A percentile compares a stretch with the other conserved stretches of the same genome.
Evolutionary conservation across 2,113 vertebrate genomes (phyloP).

Genomic region (Opisthocomus hoazin): DNA sequence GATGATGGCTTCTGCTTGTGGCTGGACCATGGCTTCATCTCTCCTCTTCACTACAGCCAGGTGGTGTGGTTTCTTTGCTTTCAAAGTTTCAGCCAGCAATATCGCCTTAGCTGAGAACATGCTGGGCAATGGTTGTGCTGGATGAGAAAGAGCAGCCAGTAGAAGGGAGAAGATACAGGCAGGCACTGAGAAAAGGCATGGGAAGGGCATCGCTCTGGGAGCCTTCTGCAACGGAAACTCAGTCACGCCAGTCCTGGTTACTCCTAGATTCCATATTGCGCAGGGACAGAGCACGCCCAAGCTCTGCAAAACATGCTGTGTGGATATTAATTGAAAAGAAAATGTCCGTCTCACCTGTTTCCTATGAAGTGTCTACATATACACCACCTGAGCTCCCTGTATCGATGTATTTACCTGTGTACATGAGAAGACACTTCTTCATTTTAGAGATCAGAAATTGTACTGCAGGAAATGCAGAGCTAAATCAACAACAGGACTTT

Average conservation of each 20-base stretch:
- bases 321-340: neutral
- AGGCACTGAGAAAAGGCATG: rapidly evolving
- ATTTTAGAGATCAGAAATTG: neutral
- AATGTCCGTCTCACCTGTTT: neutral
- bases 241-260: neutral
- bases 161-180: neutral
- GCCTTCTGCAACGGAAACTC: neutral
- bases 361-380: neutral
- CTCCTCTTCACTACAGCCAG: neutral
- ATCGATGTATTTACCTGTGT: neutral
- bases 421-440: neutral
- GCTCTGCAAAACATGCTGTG: neutral
- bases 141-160: neutral
- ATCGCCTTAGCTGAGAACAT: rapidly evolving
- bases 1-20: neutral
- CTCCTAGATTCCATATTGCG: neutral
- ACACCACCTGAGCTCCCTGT: neutral
- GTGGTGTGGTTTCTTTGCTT: neutral
- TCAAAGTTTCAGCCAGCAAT: neutral
- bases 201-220: neutral
- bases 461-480: neutral
- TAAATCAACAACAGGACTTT: neutral
- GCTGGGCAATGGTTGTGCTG: neutral
- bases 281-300: neutral
- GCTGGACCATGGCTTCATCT: neutral